Percentiles rank a stretch among this genome's conserved stretches.
Evolutionary conservation across 2,113 vertebrate genomes (phyloP).

Genomic region (Heteronetta atricapilla): DNA sequence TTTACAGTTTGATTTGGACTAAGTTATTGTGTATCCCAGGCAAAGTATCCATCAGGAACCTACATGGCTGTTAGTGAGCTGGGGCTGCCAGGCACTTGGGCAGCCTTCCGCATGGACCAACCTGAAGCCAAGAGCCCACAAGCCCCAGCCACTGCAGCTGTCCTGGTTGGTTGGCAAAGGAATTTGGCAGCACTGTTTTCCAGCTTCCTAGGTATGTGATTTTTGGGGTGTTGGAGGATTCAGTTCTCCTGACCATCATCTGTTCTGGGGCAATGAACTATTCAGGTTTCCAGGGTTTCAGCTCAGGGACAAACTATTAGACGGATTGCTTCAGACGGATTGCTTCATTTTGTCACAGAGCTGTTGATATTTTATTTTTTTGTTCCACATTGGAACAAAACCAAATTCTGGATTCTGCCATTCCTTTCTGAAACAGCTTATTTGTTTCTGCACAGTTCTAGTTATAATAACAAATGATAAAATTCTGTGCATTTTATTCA

Average conservation of each 20-base stretch:
- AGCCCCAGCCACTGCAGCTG: background rate
- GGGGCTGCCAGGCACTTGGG: background rate
- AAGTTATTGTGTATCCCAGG: background rate
- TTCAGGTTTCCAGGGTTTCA: background rate
- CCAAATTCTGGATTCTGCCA: background rate
- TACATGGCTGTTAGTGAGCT: background rate
- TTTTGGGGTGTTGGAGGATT: background rate
- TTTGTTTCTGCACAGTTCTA: background rate
- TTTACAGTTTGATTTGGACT: background rate
- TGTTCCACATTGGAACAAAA: background rate
- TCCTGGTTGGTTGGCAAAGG: background rate
- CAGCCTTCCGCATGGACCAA: background rate
- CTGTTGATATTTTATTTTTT: background rate
- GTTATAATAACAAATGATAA: background rate
- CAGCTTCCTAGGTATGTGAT: background rate
- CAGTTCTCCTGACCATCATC: background rate
- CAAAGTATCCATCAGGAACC: background rate
- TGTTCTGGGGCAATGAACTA: background rate
- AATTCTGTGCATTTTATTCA: background rate
- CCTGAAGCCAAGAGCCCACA: background rate
- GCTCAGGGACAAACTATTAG: background rate
- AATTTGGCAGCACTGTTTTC: background rate
- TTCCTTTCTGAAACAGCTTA: background rate
- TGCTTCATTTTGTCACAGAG: background rate
- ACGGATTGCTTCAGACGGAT: background rate